These are phyloP conservation scores for Mus pahari DNA, from an alignment of 2,113 vertebrate species.

Conservation along the genomic window DNA sequence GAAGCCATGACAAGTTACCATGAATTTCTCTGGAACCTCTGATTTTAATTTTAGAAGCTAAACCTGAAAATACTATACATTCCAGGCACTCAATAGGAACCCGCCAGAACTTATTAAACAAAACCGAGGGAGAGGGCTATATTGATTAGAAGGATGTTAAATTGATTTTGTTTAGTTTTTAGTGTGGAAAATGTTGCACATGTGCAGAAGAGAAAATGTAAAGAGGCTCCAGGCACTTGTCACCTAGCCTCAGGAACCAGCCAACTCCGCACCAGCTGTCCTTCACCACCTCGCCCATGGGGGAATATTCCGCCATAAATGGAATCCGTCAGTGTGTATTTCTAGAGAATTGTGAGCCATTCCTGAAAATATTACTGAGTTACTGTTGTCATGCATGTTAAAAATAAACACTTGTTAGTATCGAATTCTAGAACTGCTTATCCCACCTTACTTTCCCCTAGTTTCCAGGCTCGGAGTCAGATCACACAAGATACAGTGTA, in stretches of 20 bases:
- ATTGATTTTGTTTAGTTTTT: constrained; percentile 6
- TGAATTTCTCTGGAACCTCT: constrained; percentile 13
- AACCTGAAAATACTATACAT: not conserved
- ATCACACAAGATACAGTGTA: not conserved
- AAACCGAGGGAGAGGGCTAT: not conserved
- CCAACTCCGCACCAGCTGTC: not conserved
- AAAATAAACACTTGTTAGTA: not conserved
- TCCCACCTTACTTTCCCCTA: not conserved
- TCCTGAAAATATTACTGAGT: constrained; percentile 19
- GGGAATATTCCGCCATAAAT: not conserved
- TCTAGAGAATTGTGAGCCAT: not conserved
- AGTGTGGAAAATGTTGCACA: not conserved
- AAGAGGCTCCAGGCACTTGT: not conserved
- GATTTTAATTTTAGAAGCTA: not conserved
- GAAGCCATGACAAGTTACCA: not conserved
- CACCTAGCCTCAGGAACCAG: not conserved
- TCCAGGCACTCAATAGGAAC: not conserved
- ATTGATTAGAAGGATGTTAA: constrained; percentile 19
- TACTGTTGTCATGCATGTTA: not conserved
- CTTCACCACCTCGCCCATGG: not conserved
- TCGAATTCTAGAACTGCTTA: not conserved
- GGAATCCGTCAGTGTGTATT: not conserved
- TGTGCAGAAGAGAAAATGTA: not conserved
- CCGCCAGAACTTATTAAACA: constrained; percentile 19
- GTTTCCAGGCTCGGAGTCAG: not conserved